Percentiles rank a stretch among this genome's conserved stretches.
Evolutionary conservation across 2,888 invertebrate genomes (phyloP).

Genomic region (Acleris sparsana): DNA sequence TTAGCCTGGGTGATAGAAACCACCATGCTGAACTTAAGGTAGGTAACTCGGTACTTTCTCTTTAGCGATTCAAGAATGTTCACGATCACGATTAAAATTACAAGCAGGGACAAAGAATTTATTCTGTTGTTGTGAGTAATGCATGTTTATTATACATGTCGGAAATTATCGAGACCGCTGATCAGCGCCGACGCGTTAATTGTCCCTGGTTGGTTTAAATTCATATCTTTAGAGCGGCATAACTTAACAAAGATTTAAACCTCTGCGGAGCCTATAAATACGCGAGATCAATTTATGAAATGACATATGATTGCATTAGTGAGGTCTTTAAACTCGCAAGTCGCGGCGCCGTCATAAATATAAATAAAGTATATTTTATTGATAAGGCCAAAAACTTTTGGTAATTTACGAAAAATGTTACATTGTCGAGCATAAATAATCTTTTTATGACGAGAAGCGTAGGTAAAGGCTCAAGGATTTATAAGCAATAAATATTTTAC

Average conservation of each 20-base stretch:
- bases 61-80: constrained; percentile 39
- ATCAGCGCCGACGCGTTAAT: constrained; percentile 42
- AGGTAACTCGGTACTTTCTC: constrained; percentile 39
- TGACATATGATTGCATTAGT: constrained; percentile 48
- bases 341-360: constrained; percentile 74
- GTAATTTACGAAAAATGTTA: constrained; percentile 82
- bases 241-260: constrained; percentile 20
- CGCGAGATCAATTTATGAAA: constrained; percentile 54
- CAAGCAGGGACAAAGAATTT: constrained; percentile 41
- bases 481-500: constrained; percentile 83
- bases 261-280: constrained; percentile 39
- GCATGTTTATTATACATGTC: constrained; percentile 45
- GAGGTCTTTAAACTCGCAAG: constrained; percentile 55
- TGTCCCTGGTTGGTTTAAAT: constrained; percentile 22
- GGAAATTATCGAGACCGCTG: constrained; percentile 50
- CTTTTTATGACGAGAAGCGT: constrained; percentile 83
- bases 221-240: constrained; percentile 5
- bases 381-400: constrained; percentile 74
- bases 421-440: constrained; percentile 82
- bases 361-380: constrained; percentile 79
- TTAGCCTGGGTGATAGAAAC: constrained; percentile 16
- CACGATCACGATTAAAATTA: constrained; percentile 41
- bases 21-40: constrained; percentile 29
- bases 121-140: constrained; percentile 46
- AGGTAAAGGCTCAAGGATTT: constrained; percentile 84